Percentiles rank a stretch among this genome's conserved stretches.
These are phyloP conservation scores for Hemichromis elongatus DNA, from an alignment of 2,113 vertebrate species.

Conservation along the genomic window DNA sequence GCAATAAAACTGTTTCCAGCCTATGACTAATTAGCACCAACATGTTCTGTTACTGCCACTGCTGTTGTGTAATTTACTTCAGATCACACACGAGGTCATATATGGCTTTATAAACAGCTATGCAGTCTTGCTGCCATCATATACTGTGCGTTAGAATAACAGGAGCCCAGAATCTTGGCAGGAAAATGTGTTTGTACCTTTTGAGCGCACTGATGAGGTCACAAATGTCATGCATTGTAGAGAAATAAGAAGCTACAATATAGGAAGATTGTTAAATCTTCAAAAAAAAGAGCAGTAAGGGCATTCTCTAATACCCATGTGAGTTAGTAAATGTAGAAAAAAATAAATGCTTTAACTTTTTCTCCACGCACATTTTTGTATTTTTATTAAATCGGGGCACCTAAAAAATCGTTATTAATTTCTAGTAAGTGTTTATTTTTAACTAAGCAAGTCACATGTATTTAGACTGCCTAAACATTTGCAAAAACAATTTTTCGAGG, in stretches of 20 bases:
- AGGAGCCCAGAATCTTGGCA: background rate
- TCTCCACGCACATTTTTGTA: background rate
- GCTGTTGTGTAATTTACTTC: conserved; percentile 6
- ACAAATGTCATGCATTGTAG: conserved; percentile 12
- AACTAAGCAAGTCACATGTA: background rate
- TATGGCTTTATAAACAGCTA: background rate
- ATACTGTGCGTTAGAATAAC: background rate
- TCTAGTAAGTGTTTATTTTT: background rate
- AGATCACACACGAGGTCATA: background rate
- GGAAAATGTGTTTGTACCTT: conserved; percentile 12
- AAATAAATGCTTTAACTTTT: background rate
- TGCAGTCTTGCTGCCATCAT: background rate
- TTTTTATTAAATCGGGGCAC: background rate
- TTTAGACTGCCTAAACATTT: background rate
- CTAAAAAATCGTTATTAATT: background rate
- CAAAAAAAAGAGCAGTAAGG: conserved; percentile 19
- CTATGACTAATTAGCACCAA: conserved; percentile 16
- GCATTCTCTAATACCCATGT: background rate
- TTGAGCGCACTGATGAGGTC: conserved; percentile 37
- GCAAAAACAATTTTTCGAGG: background rate
- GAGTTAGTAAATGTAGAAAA: background rate
- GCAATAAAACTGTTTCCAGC: background rate
- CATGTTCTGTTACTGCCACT: background rate
- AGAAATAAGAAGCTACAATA: background rate
- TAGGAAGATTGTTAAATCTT: background rate